Conservation (phyloP, 1,140 invertebrate genomes). For the Hetaerina americana region DNA sequence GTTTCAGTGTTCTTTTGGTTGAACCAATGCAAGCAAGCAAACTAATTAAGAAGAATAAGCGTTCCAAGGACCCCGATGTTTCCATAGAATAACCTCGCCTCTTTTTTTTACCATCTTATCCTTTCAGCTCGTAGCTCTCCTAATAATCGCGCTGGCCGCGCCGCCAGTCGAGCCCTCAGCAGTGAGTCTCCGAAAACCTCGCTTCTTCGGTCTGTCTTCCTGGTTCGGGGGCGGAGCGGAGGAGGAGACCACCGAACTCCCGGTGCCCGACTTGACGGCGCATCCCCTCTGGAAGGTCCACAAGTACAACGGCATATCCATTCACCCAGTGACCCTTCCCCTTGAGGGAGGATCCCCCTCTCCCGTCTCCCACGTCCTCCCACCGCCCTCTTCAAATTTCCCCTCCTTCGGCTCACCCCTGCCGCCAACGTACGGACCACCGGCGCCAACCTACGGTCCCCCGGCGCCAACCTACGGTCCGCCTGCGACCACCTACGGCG, state of each 20-base stretch:
- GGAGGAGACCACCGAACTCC: not conserved
- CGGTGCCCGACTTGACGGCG: conserved; percentile 6
- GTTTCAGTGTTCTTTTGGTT: too few relatives aligned
- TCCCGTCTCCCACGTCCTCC: not conserved
- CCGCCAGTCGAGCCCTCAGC: too few relatives aligned
- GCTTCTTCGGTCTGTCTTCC: not conserved
- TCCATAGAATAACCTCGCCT: too few relatives aligned
- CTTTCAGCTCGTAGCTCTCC: not conserved
- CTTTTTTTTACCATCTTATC: too few relatives aligned
- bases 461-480: not conserved
- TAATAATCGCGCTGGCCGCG: not conserved
- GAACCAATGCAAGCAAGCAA: too few relatives aligned
- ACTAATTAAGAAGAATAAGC: too few relatives aligned
- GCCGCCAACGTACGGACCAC: not conserved
- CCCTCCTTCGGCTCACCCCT: too few relatives aligned
- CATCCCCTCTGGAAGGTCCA: conserved; percentile 23
- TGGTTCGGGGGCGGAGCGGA: not conserved
- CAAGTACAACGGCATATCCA: conserved; percentile 22
- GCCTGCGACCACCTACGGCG: not conserved
- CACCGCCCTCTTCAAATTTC: not conserved
- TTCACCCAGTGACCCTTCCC: conserved; percentile 17
- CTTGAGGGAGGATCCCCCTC: not conserved
- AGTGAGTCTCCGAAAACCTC: not conserved
- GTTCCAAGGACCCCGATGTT: too few relatives aligned
- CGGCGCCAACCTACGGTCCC: not conserved